Evolutionary conservation across 2,888 invertebrate species (phyloP).

Genomic region (Ectemnius continuus): DNA sequence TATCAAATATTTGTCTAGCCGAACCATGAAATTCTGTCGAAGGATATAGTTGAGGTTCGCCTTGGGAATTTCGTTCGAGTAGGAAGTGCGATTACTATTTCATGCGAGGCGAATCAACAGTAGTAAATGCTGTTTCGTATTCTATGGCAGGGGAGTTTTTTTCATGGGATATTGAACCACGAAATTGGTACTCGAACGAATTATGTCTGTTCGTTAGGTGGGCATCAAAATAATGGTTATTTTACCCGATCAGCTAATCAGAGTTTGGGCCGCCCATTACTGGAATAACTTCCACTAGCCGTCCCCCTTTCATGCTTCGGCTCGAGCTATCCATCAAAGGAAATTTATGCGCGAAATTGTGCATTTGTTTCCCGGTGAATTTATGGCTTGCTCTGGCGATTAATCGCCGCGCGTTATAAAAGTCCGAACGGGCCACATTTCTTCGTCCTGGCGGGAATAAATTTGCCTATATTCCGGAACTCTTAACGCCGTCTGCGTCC

Average conservation of each 20-base stretch:
- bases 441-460: slow-evolving; percentile 25
- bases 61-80: too few species aligned
- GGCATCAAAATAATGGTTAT: slow-evolving; percentile 5
- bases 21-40: too few species aligned
- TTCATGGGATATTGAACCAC: slow-evolving; percentile 54
- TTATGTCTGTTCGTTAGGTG: slow-evolving; percentile 56
- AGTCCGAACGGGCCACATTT: slow-evolving; percentile 7
- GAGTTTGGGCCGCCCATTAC: too few species aligned
- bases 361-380: slow-evolving; percentile 6
- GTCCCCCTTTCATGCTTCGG: not conserved
- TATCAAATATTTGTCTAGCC: too few species aligned
- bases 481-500: slow-evolving; percentile 19
- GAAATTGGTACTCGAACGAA: slow-evolving; percentile 58
- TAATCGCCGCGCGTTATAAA: not conserved
- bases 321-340: slow-evolving; percentile 10
- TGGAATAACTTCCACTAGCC: too few species aligned
- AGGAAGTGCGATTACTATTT: too few species aligned
- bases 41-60: too few species aligned
- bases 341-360: slow-evolving; percentile 26
- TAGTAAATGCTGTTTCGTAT: slow-evolving; percentile 63
- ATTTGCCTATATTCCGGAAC: slow-evolving; percentile 21
- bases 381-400: slow-evolving; percentile 16
- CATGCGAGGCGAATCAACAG: slow-evolving; percentile 72
- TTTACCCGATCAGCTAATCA: not conserved
- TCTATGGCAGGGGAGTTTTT: slow-evolving; percentile 50